These are phyloP conservation scores for Panagrolaimus sp. DNA, from an alignment of 1,140 invertebrate species.

Conservation along the genomic window DNA sequence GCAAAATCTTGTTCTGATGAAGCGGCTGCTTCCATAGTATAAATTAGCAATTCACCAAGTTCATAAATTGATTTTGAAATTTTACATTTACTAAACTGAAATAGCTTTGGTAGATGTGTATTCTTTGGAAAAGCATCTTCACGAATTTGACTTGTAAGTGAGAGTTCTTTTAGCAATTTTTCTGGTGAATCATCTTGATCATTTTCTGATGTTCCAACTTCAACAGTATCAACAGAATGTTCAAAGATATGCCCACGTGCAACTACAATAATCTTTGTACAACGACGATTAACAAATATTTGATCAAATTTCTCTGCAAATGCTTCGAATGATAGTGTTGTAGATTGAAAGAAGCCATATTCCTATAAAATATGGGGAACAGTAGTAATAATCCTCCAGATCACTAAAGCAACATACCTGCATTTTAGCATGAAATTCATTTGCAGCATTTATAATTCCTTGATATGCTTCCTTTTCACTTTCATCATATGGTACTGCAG, in stretches of 20 bases:
- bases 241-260: not conserved
- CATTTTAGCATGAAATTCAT: not conserved
- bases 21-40: not conserved
- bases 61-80: not conserved
- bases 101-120: not conserved
- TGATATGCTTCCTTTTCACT: not conserved
- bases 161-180: no score
- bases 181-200: not conserved
- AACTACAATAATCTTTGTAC: not conserved
- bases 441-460: not conserved
- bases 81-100: not conserved
- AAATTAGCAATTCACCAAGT: not conserved
- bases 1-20: not conserved
- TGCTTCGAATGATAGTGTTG: not conserved
- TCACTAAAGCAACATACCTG: no score
- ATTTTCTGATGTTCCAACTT: not conserved
- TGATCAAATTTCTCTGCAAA: not conserved
- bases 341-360: not conserved
- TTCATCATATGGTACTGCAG: not conserved
- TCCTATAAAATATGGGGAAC: no score
- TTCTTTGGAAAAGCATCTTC: not conserved
- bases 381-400: no score
- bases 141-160: not conserved
- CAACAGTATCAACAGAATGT: not conserved
- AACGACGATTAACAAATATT: constrained; percentile 2